phyloP scores from a whole-genome alignment of 2,113 vertebrate genomes.

The Oplegnathus fasciatus region DNA sequence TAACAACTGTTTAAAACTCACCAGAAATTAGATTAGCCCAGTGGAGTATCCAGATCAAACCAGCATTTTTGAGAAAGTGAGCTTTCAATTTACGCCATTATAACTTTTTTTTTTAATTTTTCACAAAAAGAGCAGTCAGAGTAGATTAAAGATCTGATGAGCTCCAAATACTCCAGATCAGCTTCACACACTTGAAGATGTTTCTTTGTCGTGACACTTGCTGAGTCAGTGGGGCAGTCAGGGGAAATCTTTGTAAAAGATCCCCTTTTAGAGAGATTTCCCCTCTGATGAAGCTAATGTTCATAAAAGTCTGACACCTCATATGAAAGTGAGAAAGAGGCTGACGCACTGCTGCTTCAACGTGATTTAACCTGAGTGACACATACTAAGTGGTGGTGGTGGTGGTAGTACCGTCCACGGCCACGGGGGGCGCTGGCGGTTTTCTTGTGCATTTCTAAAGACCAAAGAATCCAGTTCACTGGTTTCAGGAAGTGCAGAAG shows the following conservation, averaged over 20 bases:
- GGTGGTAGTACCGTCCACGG: accelerated
- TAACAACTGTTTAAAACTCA: background rate
- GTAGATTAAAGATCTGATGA: background rate
- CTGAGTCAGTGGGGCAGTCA: constrained; percentile 45
- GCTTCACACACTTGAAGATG: background rate
- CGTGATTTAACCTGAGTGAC: background rate
- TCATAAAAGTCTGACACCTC: constrained; percentile 5
- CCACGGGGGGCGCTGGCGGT: constrained; percentile 35
- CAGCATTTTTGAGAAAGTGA: background rate
- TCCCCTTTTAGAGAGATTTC: constrained; percentile 2
- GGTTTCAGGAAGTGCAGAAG: constrained; percentile 69
- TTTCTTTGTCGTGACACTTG: background rate
- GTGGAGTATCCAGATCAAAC: background rate
- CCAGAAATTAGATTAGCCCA: background rate
- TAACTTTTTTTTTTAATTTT: background rate
- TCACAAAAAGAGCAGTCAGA: background rate
- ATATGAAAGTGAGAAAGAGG: constrained; percentile 16
- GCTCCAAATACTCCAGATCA: background rate
- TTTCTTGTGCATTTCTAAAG: background rate
- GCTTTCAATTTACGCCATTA: background rate
- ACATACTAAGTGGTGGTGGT: too few relatives aligned
- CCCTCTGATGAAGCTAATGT: constrained; percentile 19
- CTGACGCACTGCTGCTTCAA: constrained; percentile 11
- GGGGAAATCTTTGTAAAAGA: constrained; percentile 9
- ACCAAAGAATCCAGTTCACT: constrained; percentile 29